Percentiles rank a stretch among this genome's conserved stretches.
These are phyloP conservation scores for Nomada hirtipes DNA, from an alignment of 2,888 invertebrate genomes.

Conservation along the genomic window DNA sequence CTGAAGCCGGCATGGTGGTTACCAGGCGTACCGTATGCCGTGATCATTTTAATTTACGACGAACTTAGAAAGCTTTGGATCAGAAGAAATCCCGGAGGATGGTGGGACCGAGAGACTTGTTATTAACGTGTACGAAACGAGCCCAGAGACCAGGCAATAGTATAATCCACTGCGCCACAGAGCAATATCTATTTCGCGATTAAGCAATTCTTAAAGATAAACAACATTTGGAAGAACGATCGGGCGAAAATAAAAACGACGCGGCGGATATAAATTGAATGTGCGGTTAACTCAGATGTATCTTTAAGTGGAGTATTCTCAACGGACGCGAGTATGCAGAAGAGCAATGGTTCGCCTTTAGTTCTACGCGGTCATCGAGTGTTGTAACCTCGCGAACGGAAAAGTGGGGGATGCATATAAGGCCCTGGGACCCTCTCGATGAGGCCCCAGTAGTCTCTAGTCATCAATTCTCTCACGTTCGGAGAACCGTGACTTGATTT, in stretches of 20 bases:
- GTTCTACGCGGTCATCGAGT: constrained; percentile 65
- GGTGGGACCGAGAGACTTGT: constrained; percentile 91
- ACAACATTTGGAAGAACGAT: neutral
- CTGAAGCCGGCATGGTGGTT: constrained; percentile 90
- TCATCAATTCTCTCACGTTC: constrained; percentile 77
- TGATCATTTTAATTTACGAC: constrained; percentile 91
- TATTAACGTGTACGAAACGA: constrained; percentile 84
- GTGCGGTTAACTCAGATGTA: constrained; percentile 32
- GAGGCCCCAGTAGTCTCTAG: constrained; percentile 81
- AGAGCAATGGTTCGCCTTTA: constrained; percentile 72
- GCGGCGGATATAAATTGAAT: no score
- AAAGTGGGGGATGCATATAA: constrained; percentile 84
- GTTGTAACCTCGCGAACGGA: constrained; percentile 68
- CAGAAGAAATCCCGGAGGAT: constrained; percentile 88
- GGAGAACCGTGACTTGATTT: constrained; percentile 55
- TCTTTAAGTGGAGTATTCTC: constrained; percentile 11
- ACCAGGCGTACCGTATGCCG: constrained; percentile 89
- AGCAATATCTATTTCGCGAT: no score
- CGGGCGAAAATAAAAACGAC: neutral
- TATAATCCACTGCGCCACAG: no score
- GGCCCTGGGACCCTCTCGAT: constrained; percentile 78
- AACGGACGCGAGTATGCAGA: constrained; percentile 59
- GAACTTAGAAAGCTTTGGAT: constrained; percentile 90
- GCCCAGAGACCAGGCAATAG: no score
- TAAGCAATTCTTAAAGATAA: neutral